Percentiles rank a stretch among this genome's conserved stretches.
Evolutionary conservation across 1,140 invertebrate species (phyloP).

Genomic region (Pachyrhynchus sulphureomaculatus): DNA sequence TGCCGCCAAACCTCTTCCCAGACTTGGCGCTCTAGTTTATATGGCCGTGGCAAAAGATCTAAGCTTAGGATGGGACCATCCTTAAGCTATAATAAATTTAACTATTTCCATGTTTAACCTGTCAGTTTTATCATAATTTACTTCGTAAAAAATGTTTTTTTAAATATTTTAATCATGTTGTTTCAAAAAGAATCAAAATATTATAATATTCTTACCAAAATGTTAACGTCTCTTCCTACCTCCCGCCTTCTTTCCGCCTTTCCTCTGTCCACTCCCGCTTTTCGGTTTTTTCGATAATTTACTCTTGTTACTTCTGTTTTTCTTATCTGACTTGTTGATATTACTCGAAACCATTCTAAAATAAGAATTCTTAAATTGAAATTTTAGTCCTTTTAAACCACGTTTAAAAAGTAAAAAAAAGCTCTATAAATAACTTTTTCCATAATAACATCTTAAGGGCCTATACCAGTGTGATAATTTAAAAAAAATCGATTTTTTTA

Average conservation of each 20-base stretch:
- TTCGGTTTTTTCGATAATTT: constrained; percentile 42
- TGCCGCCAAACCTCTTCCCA: constrained; percentile 54
- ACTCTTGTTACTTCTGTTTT: constrained; percentile 23
- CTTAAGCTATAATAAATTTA: constrained; percentile 2
- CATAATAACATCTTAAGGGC: too few species aligned
- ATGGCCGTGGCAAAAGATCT: constrained; percentile 55
- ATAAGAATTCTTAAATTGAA: neutral
- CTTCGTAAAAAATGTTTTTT: too few species aligned
- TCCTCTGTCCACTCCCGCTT: constrained; percentile 37
- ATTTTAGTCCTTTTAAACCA: constrained; percentile 7
- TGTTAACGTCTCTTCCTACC: constrained; percentile 46
- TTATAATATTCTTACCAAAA: too few species aligned
- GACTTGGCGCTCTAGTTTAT: constrained; percentile 54
- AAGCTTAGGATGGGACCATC: constrained; percentile 49
- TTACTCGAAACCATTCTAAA: constrained; percentile 5
- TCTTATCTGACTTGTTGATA: constrained; percentile 6
- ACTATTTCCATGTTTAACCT: too few species aligned
- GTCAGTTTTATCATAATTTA: too few species aligned
- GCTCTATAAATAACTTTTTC: too few species aligned
- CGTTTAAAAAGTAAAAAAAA: constrained; percentile 8
- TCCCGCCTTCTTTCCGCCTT: constrained; percentile 35
- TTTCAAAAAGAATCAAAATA: too few species aligned
- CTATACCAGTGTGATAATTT: too few species aligned
- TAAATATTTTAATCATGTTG: too few species aligned
- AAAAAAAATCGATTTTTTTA: too few species aligned